Evolutionary conservation across 2,888 invertebrate species (phyloP).

Genomic region (Volucella bombylans): DNA sequence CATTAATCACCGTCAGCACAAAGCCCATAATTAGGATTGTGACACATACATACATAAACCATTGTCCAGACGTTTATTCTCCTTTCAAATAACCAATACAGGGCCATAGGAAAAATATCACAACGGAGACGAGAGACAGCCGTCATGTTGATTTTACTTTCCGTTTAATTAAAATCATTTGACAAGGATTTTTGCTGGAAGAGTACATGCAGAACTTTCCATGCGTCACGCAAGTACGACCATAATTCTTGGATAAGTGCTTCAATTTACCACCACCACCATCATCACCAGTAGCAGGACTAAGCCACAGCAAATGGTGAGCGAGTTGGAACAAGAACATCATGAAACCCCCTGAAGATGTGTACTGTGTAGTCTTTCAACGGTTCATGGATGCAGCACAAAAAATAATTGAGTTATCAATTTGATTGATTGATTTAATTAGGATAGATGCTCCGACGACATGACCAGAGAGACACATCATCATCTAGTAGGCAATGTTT

Average conservation of each 20-base stretch:
- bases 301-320: not conserved
- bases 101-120: not conserved
- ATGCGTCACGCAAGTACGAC: conserved; percentile 59
- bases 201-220: conserved; percentile 9
- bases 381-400: conserved; percentile 25
- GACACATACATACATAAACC: conserved; percentile 54
- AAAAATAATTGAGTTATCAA: conserved; percentile 72
- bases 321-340: not conserved
- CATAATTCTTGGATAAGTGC: conserved; percentile 58
- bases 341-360: conserved; percentile 7
- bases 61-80: conserved; percentile 37
- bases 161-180: conserved; percentile 64
- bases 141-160: conserved; percentile 52
- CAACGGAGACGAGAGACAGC: conserved; percentile 3
- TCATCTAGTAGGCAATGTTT: not conserved
- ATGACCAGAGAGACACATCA: too few relatives aligned
- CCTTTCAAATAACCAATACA: conserved; percentile 2
- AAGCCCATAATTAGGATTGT: conserved; percentile 65
- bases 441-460: conserved; percentile 56
- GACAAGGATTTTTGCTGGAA: conserved; percentile 42
- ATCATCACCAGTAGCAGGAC: too few relatives aligned
- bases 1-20: conserved; percentile 68
- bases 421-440: conserved; percentile 74
- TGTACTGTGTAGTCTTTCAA: not conserved
- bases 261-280: conserved; percentile 43